Base-by-base conservation (phyloP, 2,888 invertebrate species). In the Mythimna pallens region DNA sequence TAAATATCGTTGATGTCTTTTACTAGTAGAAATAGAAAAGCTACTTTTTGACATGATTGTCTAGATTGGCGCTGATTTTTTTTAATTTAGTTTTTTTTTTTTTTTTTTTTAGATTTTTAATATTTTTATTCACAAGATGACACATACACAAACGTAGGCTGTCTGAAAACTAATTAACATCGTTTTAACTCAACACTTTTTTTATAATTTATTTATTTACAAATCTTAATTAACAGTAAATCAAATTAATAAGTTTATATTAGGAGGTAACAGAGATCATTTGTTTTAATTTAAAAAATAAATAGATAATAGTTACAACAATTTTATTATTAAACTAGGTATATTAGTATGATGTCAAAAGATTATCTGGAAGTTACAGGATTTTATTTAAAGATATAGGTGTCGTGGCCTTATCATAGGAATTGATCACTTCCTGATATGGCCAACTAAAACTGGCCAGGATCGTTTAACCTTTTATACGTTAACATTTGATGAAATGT, bases 61-160 rank as follows among this genome's bases (percentile, higher is more conserved):
- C 14, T 17, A 3, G 1, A 25, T 25, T n/a, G 17, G 5, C 36
- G n/a, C 6, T 55, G 2, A 22, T 36, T 25, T 50, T 20, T 7
- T 30, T 30, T n/a, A n/a, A n/a, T n/a, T n/a, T n/a, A n/a, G n/a
- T n/a, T n/a, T n/a, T n/a, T n/a, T n/a, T n/a, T n/a, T n/a, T n/a
- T n/a, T n/a, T n/a, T n/a, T n/a, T n/a, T n/a, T n/a, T 20, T 58
- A 0, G 4, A 17, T 66, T 66, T 77, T 70, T 5, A 17, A 61
- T 40, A 40, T 63, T 74, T 79, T 81, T 81, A 81, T 81, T 81
- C 79, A 71, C 47, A 78, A 59, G 14, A 43, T 40, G n/a, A 78
- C 75, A 75, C 68, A 68, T 34, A 65, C 66, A 73, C 59, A 57
- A 40, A 57, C 43, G 52, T 71, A 58, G 63, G 10, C 34, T n/a